Conservation (phyloP, 2,797 vertebrate species). For the Spizella passerina region DNA sequence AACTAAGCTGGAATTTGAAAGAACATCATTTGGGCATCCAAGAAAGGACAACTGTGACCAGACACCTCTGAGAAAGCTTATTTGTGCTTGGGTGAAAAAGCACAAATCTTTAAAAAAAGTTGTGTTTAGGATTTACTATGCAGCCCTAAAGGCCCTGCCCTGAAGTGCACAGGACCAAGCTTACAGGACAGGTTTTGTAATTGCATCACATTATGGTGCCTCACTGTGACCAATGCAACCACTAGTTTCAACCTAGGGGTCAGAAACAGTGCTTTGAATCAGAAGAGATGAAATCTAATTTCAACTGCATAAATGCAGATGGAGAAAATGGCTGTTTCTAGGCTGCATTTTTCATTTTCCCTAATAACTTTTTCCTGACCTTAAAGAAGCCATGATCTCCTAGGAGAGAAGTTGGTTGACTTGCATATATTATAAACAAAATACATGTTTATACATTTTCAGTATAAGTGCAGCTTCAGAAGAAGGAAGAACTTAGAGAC, state of each 20-base stretch:
- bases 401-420: background rate
- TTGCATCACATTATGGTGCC: fast-evolving
- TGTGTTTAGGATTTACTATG: background rate
- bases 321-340: background rate
- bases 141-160: background rate
- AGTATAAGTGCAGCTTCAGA: background rate
- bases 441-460: background rate
- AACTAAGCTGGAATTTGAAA: background rate
- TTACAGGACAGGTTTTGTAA: background rate
- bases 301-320: background rate
- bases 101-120: background rate
- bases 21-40: background rate
- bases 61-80: background rate
- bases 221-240: background rate
- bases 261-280: background rate
- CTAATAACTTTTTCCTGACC: background rate
- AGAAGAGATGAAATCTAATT: background rate
- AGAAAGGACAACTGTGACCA: background rate
- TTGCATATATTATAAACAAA: background rate
- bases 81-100: background rate
- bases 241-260: background rate
- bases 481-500: background rate
- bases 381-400: background rate
- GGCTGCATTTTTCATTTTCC: background rate
- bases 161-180: background rate